Evolutionary conservation across 2,888 invertebrate species (phyloP).

Genomic region (Philaethria dido): DNA sequence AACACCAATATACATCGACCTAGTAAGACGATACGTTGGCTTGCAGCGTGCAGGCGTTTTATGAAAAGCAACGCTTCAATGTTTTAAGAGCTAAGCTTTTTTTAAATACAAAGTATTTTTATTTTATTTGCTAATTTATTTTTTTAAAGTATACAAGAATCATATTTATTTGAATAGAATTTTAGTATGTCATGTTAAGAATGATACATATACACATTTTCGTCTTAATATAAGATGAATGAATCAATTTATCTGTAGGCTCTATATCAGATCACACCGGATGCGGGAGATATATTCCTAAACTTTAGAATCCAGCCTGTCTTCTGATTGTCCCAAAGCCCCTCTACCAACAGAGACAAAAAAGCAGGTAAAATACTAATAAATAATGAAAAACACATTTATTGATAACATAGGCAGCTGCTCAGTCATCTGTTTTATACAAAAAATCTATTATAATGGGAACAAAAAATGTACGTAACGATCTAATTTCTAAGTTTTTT

Average conservation of each 20-base stretch:
- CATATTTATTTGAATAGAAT: neutral
- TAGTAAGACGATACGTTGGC: slow-evolving; percentile 7
- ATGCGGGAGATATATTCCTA: neutral
- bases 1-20: slow-evolving; percentile 9
- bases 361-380: slow-evolving; percentile 33
- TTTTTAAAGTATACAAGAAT: neutral
- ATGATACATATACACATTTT: neutral
- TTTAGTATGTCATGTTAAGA: neutral
- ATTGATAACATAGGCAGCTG: slow-evolving; percentile 23
- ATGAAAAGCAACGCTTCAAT: slow-evolving; percentile 13
- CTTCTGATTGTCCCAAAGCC: slow-evolving; percentile 18
- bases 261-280: neutral
- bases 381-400: slow-evolving; percentile 28
- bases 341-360: slow-evolving; percentile 12
- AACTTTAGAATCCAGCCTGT: neutral
- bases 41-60: neutral
- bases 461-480: neutral
- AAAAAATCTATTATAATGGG: neutral
- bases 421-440: slow-evolving; percentile 19
- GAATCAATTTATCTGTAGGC: neutral
- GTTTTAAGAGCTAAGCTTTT: neutral
- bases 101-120: neutral
- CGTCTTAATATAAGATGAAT: neutral
- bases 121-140: neutral
- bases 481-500: neutral